Evolutionary conservation across 2,797 vertebrate genomes (phyloP), one percentile per base, ranked within the genome.

Genomic region (Enteromius thamalakanensis): DNA sequence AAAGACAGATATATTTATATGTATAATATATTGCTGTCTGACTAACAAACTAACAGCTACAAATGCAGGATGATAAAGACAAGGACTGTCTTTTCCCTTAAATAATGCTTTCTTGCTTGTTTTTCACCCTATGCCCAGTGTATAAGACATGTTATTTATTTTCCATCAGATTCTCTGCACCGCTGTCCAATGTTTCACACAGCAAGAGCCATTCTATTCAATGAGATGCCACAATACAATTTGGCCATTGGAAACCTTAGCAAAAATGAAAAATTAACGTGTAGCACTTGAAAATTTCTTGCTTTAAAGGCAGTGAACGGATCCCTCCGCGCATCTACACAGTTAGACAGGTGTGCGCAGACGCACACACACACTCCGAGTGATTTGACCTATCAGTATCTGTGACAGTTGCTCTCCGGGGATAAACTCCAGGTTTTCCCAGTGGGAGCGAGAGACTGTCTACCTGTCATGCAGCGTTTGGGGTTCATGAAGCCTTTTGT

Each of bases 361-460:
- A 53, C 80, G 76, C 42, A 45, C 42, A 45, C 42, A 80, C 53
- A 71, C 81, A 79, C 84, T 81, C 84, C 80, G 62, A 84, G 58
- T 89, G 87, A 81, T 89, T 77, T 69, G 62, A 75, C 71, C 87
- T 85, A 87, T 87, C 90, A 86, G 89, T 84, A 85, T 89, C 88
- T 87, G 87, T 91, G 91, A 89, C 91, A 91, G 90, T 84, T 45
- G 49, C 80, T 91, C 90, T 90, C 88, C 65, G 14, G 84, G 90
- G 88, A 84, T 82, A 76, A 77, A 87, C 84, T 81, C 69, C 75
- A 87, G 82, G 84, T 79, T 84, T 85, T 84, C 87, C 88, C 88
- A 87, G 76, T 67, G 88, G 89, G 88, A 86, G 67, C 7, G 90
- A 80, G 82, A 80, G 80, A 85, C 85, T 89, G 86, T 78, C 76